Evolutionary conservation across 2,797 vertebrate species (phyloP), one percentile per base, ranked within the genome.

Genomic region (Brachyrhaphis roseni): DNA sequence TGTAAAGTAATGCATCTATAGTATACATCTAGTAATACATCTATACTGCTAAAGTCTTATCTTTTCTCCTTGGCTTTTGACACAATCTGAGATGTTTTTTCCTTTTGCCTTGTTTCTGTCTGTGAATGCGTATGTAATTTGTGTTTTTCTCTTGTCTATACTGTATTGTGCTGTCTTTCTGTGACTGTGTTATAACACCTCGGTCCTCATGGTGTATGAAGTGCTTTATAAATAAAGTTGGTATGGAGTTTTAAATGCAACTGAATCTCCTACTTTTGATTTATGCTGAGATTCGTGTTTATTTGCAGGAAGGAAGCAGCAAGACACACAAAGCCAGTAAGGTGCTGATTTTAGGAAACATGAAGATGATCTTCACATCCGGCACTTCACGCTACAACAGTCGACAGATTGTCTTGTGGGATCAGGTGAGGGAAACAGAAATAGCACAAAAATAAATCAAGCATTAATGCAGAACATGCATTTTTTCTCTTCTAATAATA

Each of bases 321-420:
- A 98, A 96, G 86, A 93, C 91, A 16, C 97, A 98, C 88, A 96
- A 88, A 93, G 95, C 93, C 92, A 96, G 82, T 89, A 98, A 98
- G 88, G 97, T 98, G 82, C 86, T 98, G 89, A 95, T 98, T 87
- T 95, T 99, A 83, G 97, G 97, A 80, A 97, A 97, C 86, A 49
- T 97, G 94, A 96, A 96, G 86, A 97, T 96, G 92, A 93, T 99
- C 46, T 79, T 98, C 75, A 97, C 97, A 49, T 95, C 97, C 0
- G 98, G 98, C 55, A 97, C 91, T 0, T 98, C 98, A 1, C 90
- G 91, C 26, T 98, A 97, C 96, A 99, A 99, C 78, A 96, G 97
- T 41, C 96, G 98, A 76, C 97, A 99, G 92, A 93, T 93, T 1
- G 87, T 87, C 66, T 82, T 95, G 75, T 95, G 94, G 92, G 93